Percentiles rank a stretch among this genome's conserved stretches.
phyloP scores from a whole-genome alignment of 2,113 vertebrate genomes.

The Melanerpes aurifrons region DNA sequence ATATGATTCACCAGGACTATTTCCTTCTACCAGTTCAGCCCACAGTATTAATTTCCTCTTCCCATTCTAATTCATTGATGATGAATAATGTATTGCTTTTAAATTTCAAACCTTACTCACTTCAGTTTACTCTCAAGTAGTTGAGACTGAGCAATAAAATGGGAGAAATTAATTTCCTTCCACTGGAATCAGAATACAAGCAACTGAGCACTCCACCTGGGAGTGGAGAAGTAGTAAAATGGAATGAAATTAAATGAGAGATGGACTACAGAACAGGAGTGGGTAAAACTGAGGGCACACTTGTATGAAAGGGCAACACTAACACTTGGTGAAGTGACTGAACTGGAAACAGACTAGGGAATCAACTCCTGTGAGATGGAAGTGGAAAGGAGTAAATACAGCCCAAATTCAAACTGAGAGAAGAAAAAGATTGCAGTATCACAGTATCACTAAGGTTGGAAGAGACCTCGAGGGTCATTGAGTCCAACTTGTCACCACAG shows the following conservation, averaged over 20 bases:
- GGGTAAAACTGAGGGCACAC: background rate
- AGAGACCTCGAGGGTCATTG: too few relatives aligned
- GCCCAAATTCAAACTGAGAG: background rate
- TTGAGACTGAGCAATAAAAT: background rate
- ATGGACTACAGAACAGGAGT: background rate
- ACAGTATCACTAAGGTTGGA: too few relatives aligned
- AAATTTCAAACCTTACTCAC: constrained; percentile 7
- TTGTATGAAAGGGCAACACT: background rate
- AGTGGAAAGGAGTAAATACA: background rate
- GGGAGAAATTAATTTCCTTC: constrained; percentile 28
- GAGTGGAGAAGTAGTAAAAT: constrained; percentile 13
- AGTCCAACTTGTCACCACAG: too few relatives aligned
- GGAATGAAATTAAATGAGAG: constrained; percentile 23
- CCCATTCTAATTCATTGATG: constrained; percentile 11
- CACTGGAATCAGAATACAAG: constrained; percentile 3
- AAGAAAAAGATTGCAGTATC: background rate
- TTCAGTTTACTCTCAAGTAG: constrained; percentile 40
- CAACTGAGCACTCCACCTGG: background rate
- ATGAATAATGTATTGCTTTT: constrained; percentile 43
- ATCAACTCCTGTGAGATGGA: background rate
- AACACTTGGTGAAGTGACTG: background rate
- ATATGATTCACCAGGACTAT: background rate
- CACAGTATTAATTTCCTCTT: constrained; percentile 21
- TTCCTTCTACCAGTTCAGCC: constrained; percentile 17
- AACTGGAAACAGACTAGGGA: background rate